These are phyloP conservation scores for Lydus trimaculatus DNA, from an alignment of 2,888 invertebrate genomes.

Conservation along the genomic window DNA sequence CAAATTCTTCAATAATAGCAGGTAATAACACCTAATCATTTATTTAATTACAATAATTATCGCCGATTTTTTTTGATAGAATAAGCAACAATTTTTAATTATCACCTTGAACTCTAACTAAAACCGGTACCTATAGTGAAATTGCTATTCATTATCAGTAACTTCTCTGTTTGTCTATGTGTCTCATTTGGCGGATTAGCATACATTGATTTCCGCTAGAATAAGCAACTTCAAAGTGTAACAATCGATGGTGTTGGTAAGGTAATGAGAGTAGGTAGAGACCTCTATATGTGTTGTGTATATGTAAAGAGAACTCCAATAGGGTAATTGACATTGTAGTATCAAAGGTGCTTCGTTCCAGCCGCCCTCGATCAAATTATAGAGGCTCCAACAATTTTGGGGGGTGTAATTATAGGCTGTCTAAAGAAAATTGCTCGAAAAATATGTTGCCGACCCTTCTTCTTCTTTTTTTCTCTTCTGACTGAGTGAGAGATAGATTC, in stretches of 20 bases:
- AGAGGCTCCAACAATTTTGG: conserved; percentile 50
- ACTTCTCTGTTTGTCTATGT: neutral
- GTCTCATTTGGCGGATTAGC: conserved; percentile 39
- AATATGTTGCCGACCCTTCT: conserved; percentile 49
- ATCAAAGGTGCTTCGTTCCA: conserved; percentile 56
- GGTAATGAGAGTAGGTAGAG: conserved; percentile 28
- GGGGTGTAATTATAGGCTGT: conserved; percentile 60
- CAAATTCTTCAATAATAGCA: neutral
- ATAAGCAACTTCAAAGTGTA: conserved; percentile 42
- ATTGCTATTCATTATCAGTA: too few species aligned
- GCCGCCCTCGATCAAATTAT: conserved; percentile 59
- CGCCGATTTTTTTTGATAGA: neutral
- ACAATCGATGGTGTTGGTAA: conserved; percentile 20
- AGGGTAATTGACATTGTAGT: conserved; percentile 58
- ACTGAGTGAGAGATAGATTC: conserved; percentile 18
- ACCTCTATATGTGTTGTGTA: conserved; percentile 18
- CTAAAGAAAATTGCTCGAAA: conserved; percentile 58
- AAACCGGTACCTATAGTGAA: neutral
- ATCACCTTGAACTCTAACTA: neutral
- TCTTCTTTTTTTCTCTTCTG: neutral
- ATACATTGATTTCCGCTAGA: conserved; percentile 39
- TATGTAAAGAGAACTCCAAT: conserved; percentile 29
- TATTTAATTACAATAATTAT: neutral
- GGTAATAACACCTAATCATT: neutral
- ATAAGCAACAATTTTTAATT: neutral